These are phyloP conservation scores for Neomicropteryx cornuta DNA, from an alignment of 1,140 invertebrate species.

Conservation along the genomic window DNA sequence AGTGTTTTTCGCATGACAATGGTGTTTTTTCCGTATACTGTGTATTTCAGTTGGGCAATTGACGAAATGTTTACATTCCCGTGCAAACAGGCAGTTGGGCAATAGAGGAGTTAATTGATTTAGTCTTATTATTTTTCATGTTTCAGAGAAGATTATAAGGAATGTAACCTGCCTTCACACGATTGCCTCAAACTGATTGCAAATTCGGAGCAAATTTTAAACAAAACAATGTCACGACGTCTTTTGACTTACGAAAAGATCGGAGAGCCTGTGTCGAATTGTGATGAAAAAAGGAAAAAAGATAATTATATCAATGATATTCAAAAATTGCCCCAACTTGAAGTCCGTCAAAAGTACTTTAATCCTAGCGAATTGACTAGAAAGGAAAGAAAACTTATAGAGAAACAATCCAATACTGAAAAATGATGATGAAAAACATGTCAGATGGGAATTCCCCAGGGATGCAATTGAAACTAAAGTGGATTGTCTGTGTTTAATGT, in stretches of 20 bases:
- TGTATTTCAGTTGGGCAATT: no score
- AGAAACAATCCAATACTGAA: no score
- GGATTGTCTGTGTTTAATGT: no score
- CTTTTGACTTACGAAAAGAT: slow-evolving; percentile 81
- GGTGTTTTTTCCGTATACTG: no score
- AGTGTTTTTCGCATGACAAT: no score
- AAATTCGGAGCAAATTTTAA: slow-evolving; percentile 81
- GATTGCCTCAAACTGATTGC: slow-evolving; percentile 63
- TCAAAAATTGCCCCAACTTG: slow-evolving; percentile 24
- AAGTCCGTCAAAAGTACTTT: slow-evolving; percentile 57
- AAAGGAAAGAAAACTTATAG: slow-evolving; percentile 43
- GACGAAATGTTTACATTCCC: no score
- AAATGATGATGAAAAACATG: no score
- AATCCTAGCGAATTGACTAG: slow-evolving; percentile 48
- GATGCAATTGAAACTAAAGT: no score
- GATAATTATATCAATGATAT: slow-evolving; percentile 19
- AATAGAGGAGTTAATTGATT: slow-evolving; percentile 1
- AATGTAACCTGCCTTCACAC: slow-evolving; percentile 66
- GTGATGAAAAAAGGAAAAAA: background rate
- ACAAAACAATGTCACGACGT: slow-evolving; percentile 63
- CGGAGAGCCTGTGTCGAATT: slow-evolving; percentile 40
- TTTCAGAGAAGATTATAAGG: slow-evolving; percentile 61
- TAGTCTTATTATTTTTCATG: slow-evolving; percentile 9
- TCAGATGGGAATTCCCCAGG: no score
- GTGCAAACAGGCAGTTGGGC: background rate